Base-by-base conservation (phyloP, 2,113 vertebrate genomes). In the Toxotes chatareus region DNA sequence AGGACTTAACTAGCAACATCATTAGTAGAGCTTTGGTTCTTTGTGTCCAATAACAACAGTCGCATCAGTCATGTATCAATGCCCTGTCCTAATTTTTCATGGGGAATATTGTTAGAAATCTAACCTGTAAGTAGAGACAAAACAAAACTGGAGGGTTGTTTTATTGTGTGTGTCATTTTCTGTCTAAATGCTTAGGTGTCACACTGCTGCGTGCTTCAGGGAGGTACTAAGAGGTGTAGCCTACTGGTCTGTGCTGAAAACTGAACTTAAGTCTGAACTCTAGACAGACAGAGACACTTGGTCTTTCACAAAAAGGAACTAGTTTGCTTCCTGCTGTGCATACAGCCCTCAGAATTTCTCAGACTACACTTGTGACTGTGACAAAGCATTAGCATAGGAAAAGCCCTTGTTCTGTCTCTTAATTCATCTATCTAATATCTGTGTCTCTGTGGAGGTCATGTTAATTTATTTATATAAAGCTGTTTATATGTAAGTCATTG, bases 301-400 rank as follows among this genome's bases (percentile, higher is more conserved):
- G 13, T 65, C 5, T 64, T 36, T 5, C 47, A 57, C 10, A 73
- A 42, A 67, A 68, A 60, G 73, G 82, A 89, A 75, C 36, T 44
- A 6, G 14, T 79, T 66, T 63, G 55, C 69, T 66, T 83, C 65
- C 66, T 57, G 36, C 11, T 53, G 27, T 31, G 32, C 46, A 49
- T 16, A 60, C 32, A 13, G 32, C 61, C 23, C 31, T 44, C 31
- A 31, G 17, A 31, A 75, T 47, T 47, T 73, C 21, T 61, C 21
- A 65, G 73, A 16, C 49, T 13, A 49, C 63, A 80, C 19, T 3
- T 76, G n/a, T 63, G 21, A 87, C 62, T 32, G 7, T 76, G 68
- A 76, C 68, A 71, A 42, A 82, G 60, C 47, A 44, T 70, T 11
- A 55, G 56, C 62, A 56, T 36, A 61, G 12, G 47, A 55, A 64